Evolutionary conservation across 2,888 invertebrate genomes (phyloP).

Genomic region (Coenonympha arcania): DNA sequence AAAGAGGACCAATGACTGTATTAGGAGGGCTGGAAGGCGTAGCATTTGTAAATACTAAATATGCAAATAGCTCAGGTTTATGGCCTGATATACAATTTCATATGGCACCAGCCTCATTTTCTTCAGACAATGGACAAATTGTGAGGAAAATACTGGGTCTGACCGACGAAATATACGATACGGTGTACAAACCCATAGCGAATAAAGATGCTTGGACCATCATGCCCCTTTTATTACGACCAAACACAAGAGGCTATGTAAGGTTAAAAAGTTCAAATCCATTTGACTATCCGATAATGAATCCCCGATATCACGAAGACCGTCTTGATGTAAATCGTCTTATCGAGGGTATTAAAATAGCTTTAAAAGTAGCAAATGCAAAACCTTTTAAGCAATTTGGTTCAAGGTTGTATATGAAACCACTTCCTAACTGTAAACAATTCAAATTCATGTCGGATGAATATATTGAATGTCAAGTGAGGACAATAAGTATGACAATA

Average conservation of each 20-base stretch:
- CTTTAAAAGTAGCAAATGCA: constrained; percentile 80
- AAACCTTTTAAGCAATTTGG: constrained; percentile 87
- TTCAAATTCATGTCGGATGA: constrained; percentile 82
- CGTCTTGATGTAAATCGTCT: constrained; percentile 83
- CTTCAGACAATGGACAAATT: constrained; percentile 83
- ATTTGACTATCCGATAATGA: constrained; percentile 87
- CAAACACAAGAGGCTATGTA: constrained; percentile 85
- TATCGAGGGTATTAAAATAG: constrained; percentile 89
- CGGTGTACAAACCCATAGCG: constrained; percentile 85
- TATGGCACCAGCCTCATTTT: constrained; percentile 92
- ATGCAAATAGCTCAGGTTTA: constrained; percentile 82
- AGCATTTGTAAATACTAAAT: constrained; percentile 89
- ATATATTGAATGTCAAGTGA: constrained; percentile 89
- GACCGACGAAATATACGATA: constrained; percentile 84
- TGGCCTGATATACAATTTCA: constrained; percentile 95
- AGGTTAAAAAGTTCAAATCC: constrained; percentile 86
- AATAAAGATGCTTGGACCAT: constrained; percentile 88
- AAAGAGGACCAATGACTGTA: constrained; percentile 81
- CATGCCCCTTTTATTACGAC: constrained; percentile 87
- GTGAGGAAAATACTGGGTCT: constrained; percentile 84
- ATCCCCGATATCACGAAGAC: constrained; percentile 93
- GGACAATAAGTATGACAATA: constrained; percentile 91
- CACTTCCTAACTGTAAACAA: constrained; percentile 85
- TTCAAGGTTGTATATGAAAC: constrained; percentile 81
- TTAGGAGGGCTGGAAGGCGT: constrained; percentile 90